phyloP scores from a whole-genome alignment of 2,888 invertebrate genomes.

The Mythimna lalbum region DNA sequence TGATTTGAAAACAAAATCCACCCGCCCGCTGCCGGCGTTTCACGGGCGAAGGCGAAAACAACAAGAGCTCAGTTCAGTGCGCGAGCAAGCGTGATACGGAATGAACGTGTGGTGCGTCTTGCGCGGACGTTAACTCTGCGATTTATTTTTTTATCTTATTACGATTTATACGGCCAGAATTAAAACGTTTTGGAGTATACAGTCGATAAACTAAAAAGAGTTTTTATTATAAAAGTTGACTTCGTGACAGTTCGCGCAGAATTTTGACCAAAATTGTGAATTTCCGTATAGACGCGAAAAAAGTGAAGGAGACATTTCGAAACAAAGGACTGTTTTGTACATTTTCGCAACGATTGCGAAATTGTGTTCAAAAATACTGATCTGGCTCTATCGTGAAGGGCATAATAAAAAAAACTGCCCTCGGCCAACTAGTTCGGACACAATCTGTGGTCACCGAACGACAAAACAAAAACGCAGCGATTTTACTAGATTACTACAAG shows the following conservation, averaged over 20 bases:
- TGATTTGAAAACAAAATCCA: constrained; percentile 89
- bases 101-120: constrained; percentile 91
- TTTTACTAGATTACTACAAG: constrained; percentile 79
- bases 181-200: constrained; percentile 86
- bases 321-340: constrained; percentile 91
- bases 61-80: constrained; percentile 84
- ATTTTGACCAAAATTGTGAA: constrained; percentile 88
- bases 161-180: constrained; percentile 88
- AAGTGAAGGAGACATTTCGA: constrained; percentile 87
- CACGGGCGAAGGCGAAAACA: constrained; percentile 67
- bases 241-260: constrained; percentile 87
- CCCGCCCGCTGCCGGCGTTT: constrained; percentile 71
- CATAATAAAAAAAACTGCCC: constrained; percentile 78
- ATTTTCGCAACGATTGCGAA: constrained; percentile 90
- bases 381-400: constrained; percentile 81
- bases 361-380: constrained; percentile 89
- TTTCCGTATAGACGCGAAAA: constrained; percentile 90
- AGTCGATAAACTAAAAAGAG: constrained; percentile 83
- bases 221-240: constrained; percentile 82
- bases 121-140: constrained; percentile 90
- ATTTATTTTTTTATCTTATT: constrained; percentile 82
- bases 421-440: constrained; percentile 87
- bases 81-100: constrained; percentile 91
- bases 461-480: constrained; percentile 88
- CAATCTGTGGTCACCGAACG: constrained; percentile 87